A percentile compares a stretch with the other conserved stretches of the same genome.
phyloP scores from a whole-genome alignment of 2,797 vertebrate genomes.

The Myotis pilosus region DNA sequence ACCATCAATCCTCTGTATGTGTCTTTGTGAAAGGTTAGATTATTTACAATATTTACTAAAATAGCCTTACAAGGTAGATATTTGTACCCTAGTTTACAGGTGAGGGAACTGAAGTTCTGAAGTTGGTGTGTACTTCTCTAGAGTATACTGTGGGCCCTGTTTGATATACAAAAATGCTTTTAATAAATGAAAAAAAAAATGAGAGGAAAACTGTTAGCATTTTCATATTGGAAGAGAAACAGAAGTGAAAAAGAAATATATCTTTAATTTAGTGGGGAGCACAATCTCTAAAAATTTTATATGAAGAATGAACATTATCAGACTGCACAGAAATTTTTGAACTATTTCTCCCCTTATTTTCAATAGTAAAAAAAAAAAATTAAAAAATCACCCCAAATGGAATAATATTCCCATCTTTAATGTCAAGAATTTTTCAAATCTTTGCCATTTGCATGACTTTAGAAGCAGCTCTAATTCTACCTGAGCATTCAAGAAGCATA shows the following conservation, averaged over 20 bases:
- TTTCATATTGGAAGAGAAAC: background rate
- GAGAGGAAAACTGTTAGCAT: background rate
- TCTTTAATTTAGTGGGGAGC: background rate
- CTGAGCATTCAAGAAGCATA: background rate
- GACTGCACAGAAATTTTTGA: background rate
- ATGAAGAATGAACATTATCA: background rate
- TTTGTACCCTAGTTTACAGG: background rate
- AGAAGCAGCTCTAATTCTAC: background rate
- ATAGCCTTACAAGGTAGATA: background rate
- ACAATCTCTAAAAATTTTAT: background rate
- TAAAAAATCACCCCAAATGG: background rate
- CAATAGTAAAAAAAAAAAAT: background rate
- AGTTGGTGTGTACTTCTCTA: background rate
- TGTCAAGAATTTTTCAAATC: background rate
- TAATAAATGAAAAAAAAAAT: background rate
- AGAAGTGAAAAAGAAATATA: background rate
- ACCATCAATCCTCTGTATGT: background rate
- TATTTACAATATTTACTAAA: background rate
- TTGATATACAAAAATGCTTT: background rate
- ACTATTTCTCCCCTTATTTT: background rate
- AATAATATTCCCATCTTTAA: background rate
- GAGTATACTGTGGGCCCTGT: background rate
- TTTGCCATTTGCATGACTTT: background rate
- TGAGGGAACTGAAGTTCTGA: background rate
- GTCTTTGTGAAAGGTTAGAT: background rate